These are phyloP conservation scores for Zaprionus vittiger DNA, from an alignment of 1,140 invertebrate genomes.

Conservation along the genomic window DNA sequence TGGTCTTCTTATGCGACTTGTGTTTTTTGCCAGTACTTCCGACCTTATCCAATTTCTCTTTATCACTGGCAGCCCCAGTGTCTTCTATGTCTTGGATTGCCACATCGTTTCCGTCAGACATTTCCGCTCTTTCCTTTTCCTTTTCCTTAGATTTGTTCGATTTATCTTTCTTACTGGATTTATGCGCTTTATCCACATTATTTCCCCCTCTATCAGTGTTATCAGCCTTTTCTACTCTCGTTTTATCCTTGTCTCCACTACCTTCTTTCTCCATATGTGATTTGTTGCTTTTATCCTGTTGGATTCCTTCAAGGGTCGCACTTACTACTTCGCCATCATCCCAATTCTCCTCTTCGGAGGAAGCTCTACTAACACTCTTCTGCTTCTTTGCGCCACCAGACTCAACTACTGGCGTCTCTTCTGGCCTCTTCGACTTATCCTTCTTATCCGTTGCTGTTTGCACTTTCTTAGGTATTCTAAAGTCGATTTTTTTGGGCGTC, in stretches of 20 bases:
- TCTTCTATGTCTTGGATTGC: not conserved
- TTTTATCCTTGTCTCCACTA: not conserved
- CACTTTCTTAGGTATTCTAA: constrained; percentile 61
- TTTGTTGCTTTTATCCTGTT: not conserved
- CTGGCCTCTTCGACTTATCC: not conserved
- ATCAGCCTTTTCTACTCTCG: constrained; percentile 16
- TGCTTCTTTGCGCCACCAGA: not conserved
- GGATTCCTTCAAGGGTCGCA: not conserved
- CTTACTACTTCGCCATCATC: not conserved
- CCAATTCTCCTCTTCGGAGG: not conserved
- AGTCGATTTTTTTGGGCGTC: constrained; percentile 43
- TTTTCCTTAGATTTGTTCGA: not conserved
- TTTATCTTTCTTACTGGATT: not conserved
- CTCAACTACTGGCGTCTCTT: not conserved
- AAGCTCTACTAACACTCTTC: not conserved
- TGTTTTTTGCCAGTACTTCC: not conserved
- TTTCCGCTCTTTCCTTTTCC: not conserved
- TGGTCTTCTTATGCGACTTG: not conserved
- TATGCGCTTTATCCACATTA: not conserved
- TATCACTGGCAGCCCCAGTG: not conserved
- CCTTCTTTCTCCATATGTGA: not conserved
- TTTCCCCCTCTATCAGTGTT: not conserved
- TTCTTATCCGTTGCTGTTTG: not conserved
- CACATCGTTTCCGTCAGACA: not conserved
- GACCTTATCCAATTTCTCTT: not conserved